Conservation (phyloP, 1,140 invertebrate genomes). For the Xylocopa sonorina region DNA sequence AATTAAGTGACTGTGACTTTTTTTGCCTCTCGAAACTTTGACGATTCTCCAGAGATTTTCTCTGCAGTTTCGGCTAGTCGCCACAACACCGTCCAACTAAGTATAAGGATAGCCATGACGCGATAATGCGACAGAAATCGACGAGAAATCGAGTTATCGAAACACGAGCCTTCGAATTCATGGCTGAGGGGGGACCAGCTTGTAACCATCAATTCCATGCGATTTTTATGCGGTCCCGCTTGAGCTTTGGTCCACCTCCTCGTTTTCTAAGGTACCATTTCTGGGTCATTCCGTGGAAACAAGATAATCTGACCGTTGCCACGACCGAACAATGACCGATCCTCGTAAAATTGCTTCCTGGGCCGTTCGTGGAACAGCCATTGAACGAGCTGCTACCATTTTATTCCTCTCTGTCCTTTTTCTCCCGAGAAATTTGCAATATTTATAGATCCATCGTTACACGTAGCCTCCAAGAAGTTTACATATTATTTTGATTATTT, state of each 20-base stretch:
- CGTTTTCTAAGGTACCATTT: conserved; percentile 59
- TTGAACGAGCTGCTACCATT: not conserved
- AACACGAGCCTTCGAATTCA: conserved; percentile 27
- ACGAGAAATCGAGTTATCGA: not conserved
- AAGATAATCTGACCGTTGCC: conserved; percentile 55
- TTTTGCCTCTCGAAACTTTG: not conserved
- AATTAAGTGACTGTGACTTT: not conserved
- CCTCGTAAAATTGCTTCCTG: conserved; percentile 54
- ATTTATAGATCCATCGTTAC: not conserved
- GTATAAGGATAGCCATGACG: not conserved
- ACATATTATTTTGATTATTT: not conserved
- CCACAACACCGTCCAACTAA: too few species aligned
- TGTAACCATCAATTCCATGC: conserved; percentile 46
- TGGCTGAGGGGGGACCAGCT: not conserved
- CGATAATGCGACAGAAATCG: conserved; percentile 1
- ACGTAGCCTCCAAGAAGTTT: not conserved
- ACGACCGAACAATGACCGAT: conserved; percentile 51
- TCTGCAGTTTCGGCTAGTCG: not conserved
- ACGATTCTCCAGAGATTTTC: not conserved
- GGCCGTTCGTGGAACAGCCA: conserved; percentile 47
- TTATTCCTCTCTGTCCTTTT: not conserved
- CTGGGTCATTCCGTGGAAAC: conserved; percentile 57
- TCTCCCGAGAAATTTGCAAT: not conserved
- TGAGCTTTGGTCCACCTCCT: conserved; percentile 44
- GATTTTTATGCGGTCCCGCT: conserved; percentile 52